Evolutionary conservation across 2,888 invertebrate genomes (phyloP).

Genomic region (Rapana venosa): DNA sequence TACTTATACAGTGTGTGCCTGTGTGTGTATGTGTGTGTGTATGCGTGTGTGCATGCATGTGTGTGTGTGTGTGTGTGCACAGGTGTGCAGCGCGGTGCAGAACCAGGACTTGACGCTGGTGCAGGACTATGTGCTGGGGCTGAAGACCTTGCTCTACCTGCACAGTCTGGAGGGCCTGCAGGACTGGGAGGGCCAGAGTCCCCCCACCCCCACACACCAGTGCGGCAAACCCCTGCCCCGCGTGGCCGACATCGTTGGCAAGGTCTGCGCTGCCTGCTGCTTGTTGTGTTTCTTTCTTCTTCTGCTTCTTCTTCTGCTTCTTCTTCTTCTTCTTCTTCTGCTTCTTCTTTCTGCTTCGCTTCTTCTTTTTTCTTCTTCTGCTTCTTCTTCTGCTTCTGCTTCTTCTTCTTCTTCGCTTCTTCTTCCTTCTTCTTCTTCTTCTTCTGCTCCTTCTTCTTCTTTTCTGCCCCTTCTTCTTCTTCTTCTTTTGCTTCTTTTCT

Average conservation of each 20-base stretch:
- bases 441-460: too few relatives aligned
- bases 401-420: too few relatives aligned
- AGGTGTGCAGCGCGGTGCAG: slow-evolving; percentile 97
- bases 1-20: too few relatives aligned
- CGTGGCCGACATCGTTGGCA: slow-evolving; percentile 81
- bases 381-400: too few relatives aligned
- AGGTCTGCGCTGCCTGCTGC: slow-evolving; percentile 81
- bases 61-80: slow-evolving; percentile 39
- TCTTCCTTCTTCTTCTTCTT: too few relatives aligned
- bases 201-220: slow-evolving; percentile 93
- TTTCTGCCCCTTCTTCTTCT: too few relatives aligned
- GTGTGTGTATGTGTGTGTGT: neutral
- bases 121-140: slow-evolving; percentile 94
- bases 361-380: too few relatives aligned
- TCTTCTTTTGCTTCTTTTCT: too few relatives aligned
- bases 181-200: slow-evolving; percentile 95
- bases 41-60: neutral
- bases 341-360: too few relatives aligned
- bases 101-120: slow-evolving; percentile 99
- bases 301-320: too few relatives aligned
- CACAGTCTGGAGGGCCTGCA: slow-evolving; percentile 80
- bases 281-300: too few relatives aligned
- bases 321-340: too few relatives aligned
- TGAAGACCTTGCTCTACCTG: slow-evolving; percentile 91
- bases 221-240: slow-evolving; percentile 91